These are phyloP conservation scores for Sylvilagus floridanus DNA, from an alignment of 2,797 vertebrate genomes.

Conservation along the genomic window DNA sequence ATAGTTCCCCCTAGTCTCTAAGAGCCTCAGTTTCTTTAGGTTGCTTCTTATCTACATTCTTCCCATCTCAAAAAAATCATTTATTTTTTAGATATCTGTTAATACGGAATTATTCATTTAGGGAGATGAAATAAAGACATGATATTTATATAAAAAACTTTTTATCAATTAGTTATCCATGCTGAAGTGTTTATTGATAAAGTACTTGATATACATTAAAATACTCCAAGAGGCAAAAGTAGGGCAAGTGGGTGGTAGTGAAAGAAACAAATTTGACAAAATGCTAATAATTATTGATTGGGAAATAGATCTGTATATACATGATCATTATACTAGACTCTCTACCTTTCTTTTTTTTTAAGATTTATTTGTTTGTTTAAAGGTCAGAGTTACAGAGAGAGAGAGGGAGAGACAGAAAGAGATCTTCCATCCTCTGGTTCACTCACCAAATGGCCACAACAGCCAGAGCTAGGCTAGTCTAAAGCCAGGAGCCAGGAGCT, in stretches of 20 bases:
- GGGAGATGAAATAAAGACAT: neutral
- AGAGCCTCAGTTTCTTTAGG: neutral
- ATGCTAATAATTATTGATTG: neutral
- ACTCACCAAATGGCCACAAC: neutral
- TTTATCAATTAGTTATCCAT: neutral
- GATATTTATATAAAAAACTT: neutral
- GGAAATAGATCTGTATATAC: neutral
- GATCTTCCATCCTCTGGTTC: no score
- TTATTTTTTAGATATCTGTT: slow-evolving; percentile 1
- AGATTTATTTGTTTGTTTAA: no score
- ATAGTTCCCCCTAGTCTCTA: neutral
- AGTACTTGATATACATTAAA: slow-evolving; percentile 21
- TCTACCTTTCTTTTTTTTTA: slow-evolving; percentile 7
- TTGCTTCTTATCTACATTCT: neutral
- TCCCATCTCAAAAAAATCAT: neutral
- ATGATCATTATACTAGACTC: neutral
- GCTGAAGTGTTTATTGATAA: slow-evolving; percentile 17
- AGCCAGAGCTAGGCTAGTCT: no score
- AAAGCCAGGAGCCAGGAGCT: no score
- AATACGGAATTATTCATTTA: neutral
- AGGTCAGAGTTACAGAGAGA: no score
- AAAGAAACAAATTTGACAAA: slow-evolving; percentile 23
- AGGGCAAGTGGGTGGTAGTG: no score
- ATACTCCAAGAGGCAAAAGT: neutral
- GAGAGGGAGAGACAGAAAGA: no score